Conservation (phyloP, 2,888 invertebrate genomes). For the Aplocera efformata region DNA sequence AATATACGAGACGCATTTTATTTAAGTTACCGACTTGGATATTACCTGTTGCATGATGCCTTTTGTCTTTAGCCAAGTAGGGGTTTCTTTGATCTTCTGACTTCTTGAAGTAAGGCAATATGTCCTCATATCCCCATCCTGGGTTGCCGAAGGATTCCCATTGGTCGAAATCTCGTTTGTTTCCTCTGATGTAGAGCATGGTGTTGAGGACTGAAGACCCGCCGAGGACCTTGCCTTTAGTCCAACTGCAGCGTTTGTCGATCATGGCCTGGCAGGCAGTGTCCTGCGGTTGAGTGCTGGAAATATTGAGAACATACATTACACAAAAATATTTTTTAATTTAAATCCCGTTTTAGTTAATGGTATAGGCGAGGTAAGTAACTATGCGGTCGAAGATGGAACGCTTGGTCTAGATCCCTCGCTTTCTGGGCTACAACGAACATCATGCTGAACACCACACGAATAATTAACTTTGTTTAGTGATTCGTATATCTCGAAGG, state of each 20-base stretch:
- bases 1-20: no score
- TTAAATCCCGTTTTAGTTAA: no score
- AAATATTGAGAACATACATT: constrained; percentile 43
- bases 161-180: constrained; percentile 90
- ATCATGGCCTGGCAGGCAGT: constrained; percentile 93
- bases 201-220: constrained; percentile 94
- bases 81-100: constrained; percentile 94
- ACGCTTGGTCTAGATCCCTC: no score
- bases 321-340: constrained; percentile 1
- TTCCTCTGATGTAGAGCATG: constrained; percentile 95
- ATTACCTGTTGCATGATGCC: constrained; percentile 86
- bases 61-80: constrained; percentile 87
- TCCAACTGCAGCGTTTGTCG: constrained; percentile 92
- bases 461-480: no score
- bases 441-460: no score
- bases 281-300: constrained; percentile 89
- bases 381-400: no score
- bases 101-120: constrained; percentile 91
- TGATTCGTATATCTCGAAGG: no score
- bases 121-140: constrained; percentile 93
- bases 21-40: no score
- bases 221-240: constrained; percentile 92
- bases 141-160: constrained; percentile 93
- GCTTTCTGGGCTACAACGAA: no score
- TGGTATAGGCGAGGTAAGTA: no score